A percentile compares a stretch with the other conserved stretches of the same genome.
These are phyloP conservation scores for Hozukius guyotensis DNA, from an alignment of 2,797 vertebrate genomes.

Conservation along the genomic window DNA sequence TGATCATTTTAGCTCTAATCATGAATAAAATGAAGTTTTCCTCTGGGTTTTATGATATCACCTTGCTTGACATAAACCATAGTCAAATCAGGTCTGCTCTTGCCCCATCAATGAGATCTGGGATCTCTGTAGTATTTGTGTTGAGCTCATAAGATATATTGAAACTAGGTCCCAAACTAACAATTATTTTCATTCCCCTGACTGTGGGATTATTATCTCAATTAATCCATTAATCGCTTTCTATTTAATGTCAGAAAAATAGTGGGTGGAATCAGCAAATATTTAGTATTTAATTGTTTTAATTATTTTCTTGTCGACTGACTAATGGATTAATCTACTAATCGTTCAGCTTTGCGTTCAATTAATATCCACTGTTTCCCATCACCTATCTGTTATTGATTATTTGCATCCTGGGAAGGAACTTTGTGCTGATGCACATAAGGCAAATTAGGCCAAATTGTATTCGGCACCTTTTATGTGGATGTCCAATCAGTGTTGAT, in stretches of 20 bases:
- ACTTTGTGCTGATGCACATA: not conserved
- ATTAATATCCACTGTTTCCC: not conserved
- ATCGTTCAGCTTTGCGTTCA: not conserved
- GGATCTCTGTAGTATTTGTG: not conserved
- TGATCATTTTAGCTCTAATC: not conserved
- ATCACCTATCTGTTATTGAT: not conserved
- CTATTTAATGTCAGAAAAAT: not conserved
- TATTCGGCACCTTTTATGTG: not conserved
- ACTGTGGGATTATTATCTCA: not conserved
- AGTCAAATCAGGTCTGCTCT: not conserved
- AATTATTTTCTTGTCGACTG: not conserved
- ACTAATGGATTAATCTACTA: not conserved
- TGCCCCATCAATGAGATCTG: not conserved
- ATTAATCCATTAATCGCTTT: not conserved
- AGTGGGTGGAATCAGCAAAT: not conserved
- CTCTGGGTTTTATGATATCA: not conserved
- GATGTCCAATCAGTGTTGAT: not conserved
- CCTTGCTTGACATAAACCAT: not conserved
- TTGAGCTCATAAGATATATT: not conserved
- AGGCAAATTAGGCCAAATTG: not conserved
- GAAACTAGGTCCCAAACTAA: not conserved
- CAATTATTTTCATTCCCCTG: not conserved
- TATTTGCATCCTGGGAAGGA: not conserved
- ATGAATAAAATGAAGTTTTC: not conserved
- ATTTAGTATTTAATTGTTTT: not conserved